Evolutionary conservation across 2,113 vertebrate genomes (phyloP), one percentile per base, ranked within the genome.

Genomic region (Sylvilagus bachmani): DNA sequence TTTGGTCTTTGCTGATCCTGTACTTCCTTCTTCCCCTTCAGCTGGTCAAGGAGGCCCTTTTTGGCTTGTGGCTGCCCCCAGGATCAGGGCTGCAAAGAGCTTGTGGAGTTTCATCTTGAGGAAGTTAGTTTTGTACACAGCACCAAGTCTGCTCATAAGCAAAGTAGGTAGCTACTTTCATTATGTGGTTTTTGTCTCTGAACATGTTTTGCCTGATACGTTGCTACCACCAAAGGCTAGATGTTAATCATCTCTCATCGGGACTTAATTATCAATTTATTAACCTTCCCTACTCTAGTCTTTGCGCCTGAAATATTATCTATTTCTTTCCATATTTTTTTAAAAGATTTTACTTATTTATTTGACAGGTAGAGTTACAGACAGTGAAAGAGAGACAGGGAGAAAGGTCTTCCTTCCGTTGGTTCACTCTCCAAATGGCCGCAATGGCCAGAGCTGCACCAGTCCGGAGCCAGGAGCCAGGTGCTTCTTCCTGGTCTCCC

Each of bases 91-190:
- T 90, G 27, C 36, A 89, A 53, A 86, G 85, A 82, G 11, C 29
- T 92, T 49, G 61, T 6, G 74, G 44, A 75, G 11, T 90, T 91
- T 86, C 27, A 62, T 38, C 13, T 74, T 31, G 33, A 85, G 11
- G 62, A 83, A 67, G 27, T 81, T 75, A 64, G 13, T 93, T 71
- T 86, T 96, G 55, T 83, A 64, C 16, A 27, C 24, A 74, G 79
- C 66, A 10, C 24, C 13, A 81, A 62, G 91, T 89, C 49, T 66
- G 44, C 49, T 77, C 10, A 64, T 79, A 8, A 38, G 66, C 75
- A 55, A 83, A 83, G 22, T 51, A 95, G 66, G 24, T 62, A 95
- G 5, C 36, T 83, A 38, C 67, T 94, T 92, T 94, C 13, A 81
- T 89, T 81, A 19, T 74, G 31, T 86, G 25, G 12, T 73, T 84